These are phyloP conservation scores for Neoscelio sp. DNA, from an alignment of 2,888 invertebrate genomes.

Conservation along the genomic window DNA sequence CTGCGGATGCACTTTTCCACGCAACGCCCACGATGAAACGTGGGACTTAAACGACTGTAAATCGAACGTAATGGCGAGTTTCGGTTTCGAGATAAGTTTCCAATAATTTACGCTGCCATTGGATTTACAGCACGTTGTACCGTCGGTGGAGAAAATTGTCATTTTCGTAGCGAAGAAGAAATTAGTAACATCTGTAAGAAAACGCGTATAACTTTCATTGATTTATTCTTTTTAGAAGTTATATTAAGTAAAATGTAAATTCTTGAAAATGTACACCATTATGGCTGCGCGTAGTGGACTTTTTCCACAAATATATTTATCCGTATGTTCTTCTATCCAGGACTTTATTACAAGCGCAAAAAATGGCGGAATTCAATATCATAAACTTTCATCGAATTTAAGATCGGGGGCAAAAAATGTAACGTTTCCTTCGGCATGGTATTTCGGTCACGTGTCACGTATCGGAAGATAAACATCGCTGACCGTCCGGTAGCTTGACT, in stretches of 20 bases:
- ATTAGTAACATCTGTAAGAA: too few relatives aligned
- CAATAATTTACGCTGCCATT: slow-evolving; percentile 35
- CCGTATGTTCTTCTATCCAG: too few relatives aligned
- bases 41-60: slow-evolving; percentile 56
- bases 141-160: slow-evolving; percentile 23
- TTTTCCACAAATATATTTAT: too few relatives aligned
- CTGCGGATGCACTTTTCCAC: slow-evolving; percentile 38
- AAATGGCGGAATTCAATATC: slow-evolving; percentile 30
- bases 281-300: too few relatives aligned
- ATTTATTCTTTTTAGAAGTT: too few relatives aligned
- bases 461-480: slow-evolving; percentile 56
- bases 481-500: slow-evolving; percentile 44
- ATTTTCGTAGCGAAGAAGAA: neutral
- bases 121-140: slow-evolving; percentile 52
- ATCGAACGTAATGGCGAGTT: slow-evolving; percentile 61
- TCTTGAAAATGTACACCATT: neutral
- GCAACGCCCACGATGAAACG: slow-evolving; percentile 30
- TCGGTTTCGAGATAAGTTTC: slow-evolving; percentile 38
- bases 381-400: slow-evolving; percentile 28
- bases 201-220: too few relatives aligned
- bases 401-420: slow-evolving; percentile 30
- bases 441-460: slow-evolving; percentile 56
- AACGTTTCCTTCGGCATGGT: slow-evolving; percentile 37
- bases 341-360: neutral
- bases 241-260: slow-evolving; percentile 25